Conservation (phyloP, 2,797 vertebrate species). For the Enteromius mattozi region DNA sequence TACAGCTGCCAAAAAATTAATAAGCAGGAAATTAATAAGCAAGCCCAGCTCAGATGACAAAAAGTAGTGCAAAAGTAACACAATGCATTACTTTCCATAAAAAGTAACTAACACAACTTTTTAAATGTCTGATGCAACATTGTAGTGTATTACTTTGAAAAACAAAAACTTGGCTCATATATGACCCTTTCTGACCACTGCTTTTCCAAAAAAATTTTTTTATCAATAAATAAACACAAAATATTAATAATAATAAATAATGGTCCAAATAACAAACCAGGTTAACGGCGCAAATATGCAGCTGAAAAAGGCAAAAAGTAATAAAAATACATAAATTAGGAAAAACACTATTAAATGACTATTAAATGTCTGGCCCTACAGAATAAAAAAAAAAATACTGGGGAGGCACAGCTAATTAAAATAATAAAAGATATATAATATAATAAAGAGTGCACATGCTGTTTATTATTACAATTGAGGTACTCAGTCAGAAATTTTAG, state of each 20-base stretch:
- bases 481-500: background rate
- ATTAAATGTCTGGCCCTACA: background rate
- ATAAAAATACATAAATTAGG: background rate
- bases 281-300: conserved; percentile 43
- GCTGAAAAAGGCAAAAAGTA: conserved; percentile 10
- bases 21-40: background rate
- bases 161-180: too few species aligned
- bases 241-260: background rate
- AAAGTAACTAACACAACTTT: background rate
- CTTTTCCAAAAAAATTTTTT: too few species aligned
- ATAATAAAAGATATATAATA: background rate
- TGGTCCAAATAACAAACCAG: conserved; percentile 13
- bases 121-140: background rate
- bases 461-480: background rate
- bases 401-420: background rate
- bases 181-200: too few species aligned
- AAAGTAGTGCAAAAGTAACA: background rate
- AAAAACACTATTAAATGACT: background rate
- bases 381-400: background rate
- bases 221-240: too few species aligned
- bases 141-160: background rate
- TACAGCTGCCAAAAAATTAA: background rate
- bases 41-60: background rate
- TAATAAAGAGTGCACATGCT: background rate
- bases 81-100: background rate